Evolutionary conservation across 2,113 vertebrate genomes (phyloP), one percentile per base, ranked within the genome.

Genomic region (Myotis yumanensis): DNA sequence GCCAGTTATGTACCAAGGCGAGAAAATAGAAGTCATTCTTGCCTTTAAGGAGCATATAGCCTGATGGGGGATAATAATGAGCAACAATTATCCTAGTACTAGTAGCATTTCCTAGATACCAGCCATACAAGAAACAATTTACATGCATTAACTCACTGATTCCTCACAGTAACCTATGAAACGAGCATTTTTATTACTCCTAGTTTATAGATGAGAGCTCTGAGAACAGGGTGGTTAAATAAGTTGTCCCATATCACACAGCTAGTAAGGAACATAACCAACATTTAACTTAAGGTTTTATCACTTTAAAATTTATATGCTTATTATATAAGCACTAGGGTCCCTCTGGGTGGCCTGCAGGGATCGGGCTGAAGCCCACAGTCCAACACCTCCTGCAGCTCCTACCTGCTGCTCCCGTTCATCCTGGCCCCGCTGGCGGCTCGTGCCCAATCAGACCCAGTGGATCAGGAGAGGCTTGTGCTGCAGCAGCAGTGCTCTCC

Each of bases 81-180:
- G 76, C 22, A 30, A 9, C 5, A 37, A 17, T 35, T 30, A 7
- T 20, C 28, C 1, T 12, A 10, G 11, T 32, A 25, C 23, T 20
- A 4, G 0, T 2, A 82, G 10, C 12, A 11, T 35, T 86, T 94
- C 73, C 62, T 46, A 16, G 35, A 35, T 43, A 25, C 15, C 43
- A 32, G n/a, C 5, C 11, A 0, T 16, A 32, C 12, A 52, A 25
- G 46, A 64, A 80, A n/a, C 10, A 8, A 35, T 57, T 69, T 17
- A 20, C 22, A 1, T 32, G 2, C 28, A 9, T 25, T 15, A 54
- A 43, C 6, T n/a, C 15, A 8, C 2, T 23, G 5, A 11, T 30
- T 40, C 5, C 11, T 40, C 40, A 3, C 12, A 32, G 9, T 22
- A 48, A 30, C 18, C 2, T 69, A 37, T 32, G 20, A 28, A n/a